Evolutionary conservation across 2,888 invertebrate genomes (phyloP).

Genomic region (Tachina grossa): DNA sequence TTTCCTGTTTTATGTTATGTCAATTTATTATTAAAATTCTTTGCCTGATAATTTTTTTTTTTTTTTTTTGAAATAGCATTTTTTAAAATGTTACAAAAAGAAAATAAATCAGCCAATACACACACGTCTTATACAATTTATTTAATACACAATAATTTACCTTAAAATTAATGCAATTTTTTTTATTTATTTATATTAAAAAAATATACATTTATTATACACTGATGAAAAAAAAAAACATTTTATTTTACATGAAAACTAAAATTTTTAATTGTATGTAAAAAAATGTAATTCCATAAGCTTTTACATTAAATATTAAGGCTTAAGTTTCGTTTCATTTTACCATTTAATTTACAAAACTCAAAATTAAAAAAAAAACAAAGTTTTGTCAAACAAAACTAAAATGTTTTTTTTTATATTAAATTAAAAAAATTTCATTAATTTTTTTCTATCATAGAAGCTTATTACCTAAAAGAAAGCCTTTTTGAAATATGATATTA

Average conservation of each 20-base stretch:
- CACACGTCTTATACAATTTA: conserved; percentile 18
- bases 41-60: background rate
- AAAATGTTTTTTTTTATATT: conserved; percentile 52
- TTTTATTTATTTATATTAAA: conserved; percentile 46
- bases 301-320: conserved; percentile 72
- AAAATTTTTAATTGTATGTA: conserved; percentile 27
- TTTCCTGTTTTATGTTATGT: conserved; percentile 27
- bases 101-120: conserved; percentile 38
- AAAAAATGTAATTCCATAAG: conserved; percentile 73
- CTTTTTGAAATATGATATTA: conserved; percentile 49
- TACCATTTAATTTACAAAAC: conserved; percentile 65
- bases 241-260: conserved; percentile 54
- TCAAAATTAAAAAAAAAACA: conserved; percentile 9
- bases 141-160: conserved; percentile 42
- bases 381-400: conserved; percentile 69
- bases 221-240: conserved; percentile 18
- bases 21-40: conserved; percentile 6
- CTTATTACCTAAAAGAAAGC: conserved; percentile 28
- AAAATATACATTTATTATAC: conserved; percentile 51
- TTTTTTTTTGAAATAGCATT: conserved; percentile 51
- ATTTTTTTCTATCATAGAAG: conserved; percentile 29
- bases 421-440: conserved; percentile 36
- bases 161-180: conserved; percentile 57
- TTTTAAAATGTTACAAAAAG: conserved; percentile 42
- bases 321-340: conserved; percentile 72